These are phyloP conservation scores for Dryomyza anilis DNA, from an alignment of 2,888 invertebrate genomes.

Conservation along the genomic window DNA sequence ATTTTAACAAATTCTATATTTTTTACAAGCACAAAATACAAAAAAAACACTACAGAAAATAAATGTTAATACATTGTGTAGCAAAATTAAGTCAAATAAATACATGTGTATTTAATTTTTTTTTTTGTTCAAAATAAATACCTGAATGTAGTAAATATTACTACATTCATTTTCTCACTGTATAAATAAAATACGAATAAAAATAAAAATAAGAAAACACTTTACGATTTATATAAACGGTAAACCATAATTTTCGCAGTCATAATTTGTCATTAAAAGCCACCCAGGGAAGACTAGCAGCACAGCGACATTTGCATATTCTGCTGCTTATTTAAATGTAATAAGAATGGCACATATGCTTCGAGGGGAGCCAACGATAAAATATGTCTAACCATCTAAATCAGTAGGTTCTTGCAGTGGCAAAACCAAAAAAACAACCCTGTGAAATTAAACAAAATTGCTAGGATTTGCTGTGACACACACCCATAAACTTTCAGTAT, in stretches of 20 bases:
- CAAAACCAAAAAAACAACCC: no score
- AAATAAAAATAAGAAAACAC: slow-evolving; percentile 30
- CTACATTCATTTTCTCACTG: no score
- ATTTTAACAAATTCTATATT: no score
- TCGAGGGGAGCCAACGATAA: neutral
- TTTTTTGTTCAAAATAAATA: no score
- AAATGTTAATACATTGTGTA: slow-evolving; percentile 10
- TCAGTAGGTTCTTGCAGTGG: neutral
- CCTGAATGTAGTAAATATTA: no score
- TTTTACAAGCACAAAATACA: no score
- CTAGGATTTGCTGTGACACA: no score
- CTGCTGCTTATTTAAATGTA: neutral
- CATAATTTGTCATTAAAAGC: slow-evolving; percentile 60
- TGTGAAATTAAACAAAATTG: no score
- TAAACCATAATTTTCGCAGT: slow-evolving; percentile 55
- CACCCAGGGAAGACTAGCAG: slow-evolving; percentile 28
- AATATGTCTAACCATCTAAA: slow-evolving; percentile 1
- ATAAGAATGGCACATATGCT: slow-evolving; percentile 9
- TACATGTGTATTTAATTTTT: no score
- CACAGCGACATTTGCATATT: neutral
- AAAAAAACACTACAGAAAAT: neutral
- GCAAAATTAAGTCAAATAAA: no score
- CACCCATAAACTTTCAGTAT: no score
- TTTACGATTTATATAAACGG: slow-evolving; percentile 34
- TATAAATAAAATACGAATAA: no score